Conservation (phyloP, 2,113 vertebrate species). For the Prochilodus magdalenae region DNA sequence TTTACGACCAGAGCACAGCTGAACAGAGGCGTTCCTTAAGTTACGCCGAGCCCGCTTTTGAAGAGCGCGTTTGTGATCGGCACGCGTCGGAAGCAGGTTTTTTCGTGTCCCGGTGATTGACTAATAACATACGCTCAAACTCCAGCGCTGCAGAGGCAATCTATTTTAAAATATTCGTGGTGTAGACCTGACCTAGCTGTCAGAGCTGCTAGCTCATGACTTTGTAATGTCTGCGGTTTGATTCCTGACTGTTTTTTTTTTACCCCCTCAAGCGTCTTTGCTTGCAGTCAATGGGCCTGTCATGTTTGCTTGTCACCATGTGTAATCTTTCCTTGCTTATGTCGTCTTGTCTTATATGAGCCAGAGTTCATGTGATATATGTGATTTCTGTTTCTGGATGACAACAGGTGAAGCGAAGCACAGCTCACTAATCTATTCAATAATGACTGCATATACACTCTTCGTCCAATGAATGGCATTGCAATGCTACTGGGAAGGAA, state of each 20-base stretch:
- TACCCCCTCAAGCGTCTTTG: background rate
- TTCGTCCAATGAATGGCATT: too few relatives aligned
- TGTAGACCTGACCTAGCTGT: slow-evolving; percentile 31
- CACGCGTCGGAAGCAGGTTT: slow-evolving; percentile 45
- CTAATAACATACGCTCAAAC: slow-evolving; percentile 52
- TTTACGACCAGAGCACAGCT: slow-evolving; percentile 41
- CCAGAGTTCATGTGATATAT: background rate
- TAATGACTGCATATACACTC: too few relatives aligned
- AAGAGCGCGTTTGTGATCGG: slow-evolving; percentile 51
- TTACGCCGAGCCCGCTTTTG: slow-evolving; percentile 45
- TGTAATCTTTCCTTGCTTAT: background rate
- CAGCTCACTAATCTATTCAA: too few relatives aligned
- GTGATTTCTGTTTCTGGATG: background rate
- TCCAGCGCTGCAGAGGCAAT: slow-evolving; percentile 42
- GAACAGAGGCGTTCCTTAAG: slow-evolving; percentile 38
- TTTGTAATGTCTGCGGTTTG: slow-evolving; percentile 22
- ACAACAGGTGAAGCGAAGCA: background rate
- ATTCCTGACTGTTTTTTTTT: slow-evolving; percentile 13
- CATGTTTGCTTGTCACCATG: slow-evolving; percentile 2
- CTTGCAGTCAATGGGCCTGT: background rate
- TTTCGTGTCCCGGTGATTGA: slow-evolving; percentile 52
- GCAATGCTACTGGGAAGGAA: too few relatives aligned
- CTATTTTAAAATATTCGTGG: slow-evolving; percentile 42
- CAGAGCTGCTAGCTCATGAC: slow-evolving; percentile 21
- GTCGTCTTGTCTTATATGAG: background rate